Evolutionary conservation across 2,888 invertebrate species (phyloP).

Genomic region (Ctena decussata): DNA sequence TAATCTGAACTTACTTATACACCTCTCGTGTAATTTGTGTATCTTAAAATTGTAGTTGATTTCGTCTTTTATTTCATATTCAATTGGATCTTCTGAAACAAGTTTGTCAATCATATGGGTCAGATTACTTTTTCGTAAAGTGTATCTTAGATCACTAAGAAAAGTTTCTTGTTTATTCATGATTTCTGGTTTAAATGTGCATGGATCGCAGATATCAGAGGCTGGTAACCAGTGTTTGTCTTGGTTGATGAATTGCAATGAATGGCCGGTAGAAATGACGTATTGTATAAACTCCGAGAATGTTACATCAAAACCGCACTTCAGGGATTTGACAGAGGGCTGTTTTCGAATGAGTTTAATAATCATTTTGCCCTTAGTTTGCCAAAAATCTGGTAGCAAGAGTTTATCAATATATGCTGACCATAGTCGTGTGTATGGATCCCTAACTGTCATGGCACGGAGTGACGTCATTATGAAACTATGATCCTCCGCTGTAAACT

Average conservation of each 20-base stretch:
- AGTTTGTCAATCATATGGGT: conserved; percentile 26
- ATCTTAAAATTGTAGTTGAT: conserved; percentile 54
- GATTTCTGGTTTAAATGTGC: conserved; percentile 63
- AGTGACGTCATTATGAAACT: conserved; percentile 38
- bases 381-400: conserved; percentile 75
- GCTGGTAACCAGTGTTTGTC: conserved; percentile 76
- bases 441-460: conserved; percentile 66
- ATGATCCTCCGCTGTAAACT: neutral
- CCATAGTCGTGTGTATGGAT: conserved; percentile 74
- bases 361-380: conserved; percentile 52
- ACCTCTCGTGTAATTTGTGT: neutral
- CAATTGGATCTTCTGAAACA: conserved; percentile 20
- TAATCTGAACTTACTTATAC: conserved; percentile 37
- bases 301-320: conserved; percentile 73
- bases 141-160: conserved; percentile 53
- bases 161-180: conserved; percentile 71
- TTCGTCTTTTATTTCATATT: conserved; percentile 58
- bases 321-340: conserved; percentile 5
- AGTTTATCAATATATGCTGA: conserved; percentile 76
- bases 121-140: conserved; percentile 54
- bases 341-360: conserved; percentile 26
- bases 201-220: conserved; percentile 70
- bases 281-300: conserved; percentile 71
- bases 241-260: conserved; percentile 14
- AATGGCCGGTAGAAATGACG: conserved; percentile 42